Conservation (phyloP, 2,888 invertebrate genomes). For the Tenthredo livida region DNA sequence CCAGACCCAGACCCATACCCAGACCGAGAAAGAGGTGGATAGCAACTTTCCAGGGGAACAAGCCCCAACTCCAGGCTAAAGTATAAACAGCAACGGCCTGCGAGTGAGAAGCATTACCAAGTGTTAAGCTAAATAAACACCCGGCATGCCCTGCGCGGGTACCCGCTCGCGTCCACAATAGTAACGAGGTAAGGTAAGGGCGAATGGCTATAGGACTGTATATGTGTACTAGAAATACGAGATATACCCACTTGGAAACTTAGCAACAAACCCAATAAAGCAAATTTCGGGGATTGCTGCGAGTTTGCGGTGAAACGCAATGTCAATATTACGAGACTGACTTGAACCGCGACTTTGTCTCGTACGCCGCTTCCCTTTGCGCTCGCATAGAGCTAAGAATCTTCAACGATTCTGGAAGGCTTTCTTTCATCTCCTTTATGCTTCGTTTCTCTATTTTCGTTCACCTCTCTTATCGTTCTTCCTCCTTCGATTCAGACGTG, state of each 20-base stretch:
- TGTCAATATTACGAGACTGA: slow-evolving; percentile 45
- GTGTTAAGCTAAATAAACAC: slow-evolving; percentile 73
- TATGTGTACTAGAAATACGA: slow-evolving; percentile 5
- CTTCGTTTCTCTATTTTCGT: slow-evolving; percentile 18
- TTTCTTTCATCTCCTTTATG: slow-evolving; percentile 30
- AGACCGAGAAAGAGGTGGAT: slow-evolving; percentile 24
- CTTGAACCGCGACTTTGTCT: slow-evolving; percentile 35
- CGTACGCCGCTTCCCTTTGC: slow-evolving; percentile 24
- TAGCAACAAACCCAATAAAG: slow-evolving; percentile 49
- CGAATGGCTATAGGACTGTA: slow-evolving; percentile 23
- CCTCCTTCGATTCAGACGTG: neutral
- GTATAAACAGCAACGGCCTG: slow-evolving; percentile 66
- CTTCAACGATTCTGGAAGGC: slow-evolving; percentile 15
- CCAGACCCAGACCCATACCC: neutral
- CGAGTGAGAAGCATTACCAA: slow-evolving; percentile 67
- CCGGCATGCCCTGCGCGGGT: slow-evolving; percentile 53
- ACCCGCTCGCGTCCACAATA: slow-evolving; percentile 37
- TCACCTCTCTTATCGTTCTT: neutral
- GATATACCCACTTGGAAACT: slow-evolving; percentile 27
- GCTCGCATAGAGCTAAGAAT: neutral
- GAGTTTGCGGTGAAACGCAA: slow-evolving; percentile 43
- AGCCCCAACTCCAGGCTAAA: slow-evolving; percentile 52
- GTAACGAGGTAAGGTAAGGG: slow-evolving; percentile 48
- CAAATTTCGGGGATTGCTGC: slow-evolving; percentile 44
- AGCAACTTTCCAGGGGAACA: slow-evolving; percentile 43